phyloP scores from a whole-genome alignment of 2,888 invertebrate species.

The Tetheella fluctuosa region DNA sequence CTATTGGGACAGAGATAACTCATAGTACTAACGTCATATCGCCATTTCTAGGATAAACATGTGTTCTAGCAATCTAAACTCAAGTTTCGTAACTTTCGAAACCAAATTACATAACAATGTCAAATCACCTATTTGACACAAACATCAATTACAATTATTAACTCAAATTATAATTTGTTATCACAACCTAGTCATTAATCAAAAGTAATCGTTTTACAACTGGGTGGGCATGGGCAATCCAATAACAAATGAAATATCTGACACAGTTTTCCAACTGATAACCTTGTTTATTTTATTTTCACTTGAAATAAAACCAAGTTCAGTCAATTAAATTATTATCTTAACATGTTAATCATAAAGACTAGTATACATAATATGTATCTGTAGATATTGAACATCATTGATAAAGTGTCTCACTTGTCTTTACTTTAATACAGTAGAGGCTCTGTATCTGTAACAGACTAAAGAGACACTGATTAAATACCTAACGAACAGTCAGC shows the following conservation, averaged over 20 bases:
- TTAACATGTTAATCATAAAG: neutral
- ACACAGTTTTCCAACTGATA: neutral
- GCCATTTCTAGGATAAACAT: too few species aligned
- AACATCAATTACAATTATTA: constrained; percentile 18
- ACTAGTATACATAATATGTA: neutral
- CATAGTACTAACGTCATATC: too few species aligned
- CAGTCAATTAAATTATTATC: neutral
- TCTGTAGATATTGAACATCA: neutral
- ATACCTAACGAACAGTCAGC: too few species aligned
- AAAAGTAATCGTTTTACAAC: constrained; percentile 32
- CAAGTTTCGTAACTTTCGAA: too few species aligned
- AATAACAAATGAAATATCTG: constrained; percentile 6
- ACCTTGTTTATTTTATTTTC: constrained; percentile 2
- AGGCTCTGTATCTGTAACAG: neutral
- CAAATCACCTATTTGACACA: constrained; percentile 9
- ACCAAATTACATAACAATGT: neutral
- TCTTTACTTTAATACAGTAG: neutral
- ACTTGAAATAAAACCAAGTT: neutral
- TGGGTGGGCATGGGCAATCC: neutral
- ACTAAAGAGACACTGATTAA: too few species aligned
- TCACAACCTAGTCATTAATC: constrained; percentile 33
- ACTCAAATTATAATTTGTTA: constrained; percentile 30
- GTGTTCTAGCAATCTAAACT: too few species aligned
- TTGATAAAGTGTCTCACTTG: neutral
- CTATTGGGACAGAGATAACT: too few species aligned